Percentiles rank a stretch among this genome's conserved stretches.
Evolutionary conservation across 2,888 invertebrate species (phyloP).

Genomic region (Drosophila prostipennis): DNA sequence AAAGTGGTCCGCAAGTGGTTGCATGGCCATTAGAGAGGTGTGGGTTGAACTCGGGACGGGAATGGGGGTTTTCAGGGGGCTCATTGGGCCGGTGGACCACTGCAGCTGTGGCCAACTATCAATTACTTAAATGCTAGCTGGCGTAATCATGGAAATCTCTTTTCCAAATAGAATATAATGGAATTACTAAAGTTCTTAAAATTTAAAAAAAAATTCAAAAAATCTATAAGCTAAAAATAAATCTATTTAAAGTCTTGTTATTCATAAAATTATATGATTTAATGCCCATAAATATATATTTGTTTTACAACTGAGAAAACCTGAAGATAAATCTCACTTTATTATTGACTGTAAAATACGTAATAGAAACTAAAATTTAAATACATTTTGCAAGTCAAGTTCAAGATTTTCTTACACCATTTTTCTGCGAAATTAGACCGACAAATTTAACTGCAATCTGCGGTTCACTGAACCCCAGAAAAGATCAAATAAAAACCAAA

Average conservation of each 20-base stretch:
- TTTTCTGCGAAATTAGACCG: slow-evolving; percentile 2
- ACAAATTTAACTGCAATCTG: slow-evolving; percentile 14
- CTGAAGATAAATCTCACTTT: background rate
- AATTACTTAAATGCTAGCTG: slow-evolving; percentile 15
- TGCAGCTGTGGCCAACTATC: slow-evolving; percentile 34
- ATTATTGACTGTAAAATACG: background rate
- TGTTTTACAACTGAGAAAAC: background rate
- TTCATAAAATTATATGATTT: background rate
- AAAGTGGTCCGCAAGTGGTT: slow-evolving; percentile 37
- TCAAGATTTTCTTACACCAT: background rate
- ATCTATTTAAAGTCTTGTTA: no score
- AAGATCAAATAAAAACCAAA: slow-evolving; percentile 19
- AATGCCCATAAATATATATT: background rate
- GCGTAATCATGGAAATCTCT: slow-evolving; percentile 3
- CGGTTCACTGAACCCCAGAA: slow-evolving; percentile 27
- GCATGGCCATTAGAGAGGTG: slow-evolving; percentile 21
- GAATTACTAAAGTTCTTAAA: background rate
- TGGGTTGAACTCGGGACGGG: slow-evolving; percentile 5
- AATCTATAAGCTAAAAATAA: no score
- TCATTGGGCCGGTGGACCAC: slow-evolving; percentile 7
- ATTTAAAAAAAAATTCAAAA: no score
- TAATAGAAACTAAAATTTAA: background rate
- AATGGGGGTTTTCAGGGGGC: background rate
- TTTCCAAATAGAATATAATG: no score
- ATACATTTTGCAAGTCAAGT: background rate